These are phyloP conservation scores for Aegotheles bennettii DNA, from an alignment of 2,113 vertebrate species.

Conservation along the genomic window DNA sequence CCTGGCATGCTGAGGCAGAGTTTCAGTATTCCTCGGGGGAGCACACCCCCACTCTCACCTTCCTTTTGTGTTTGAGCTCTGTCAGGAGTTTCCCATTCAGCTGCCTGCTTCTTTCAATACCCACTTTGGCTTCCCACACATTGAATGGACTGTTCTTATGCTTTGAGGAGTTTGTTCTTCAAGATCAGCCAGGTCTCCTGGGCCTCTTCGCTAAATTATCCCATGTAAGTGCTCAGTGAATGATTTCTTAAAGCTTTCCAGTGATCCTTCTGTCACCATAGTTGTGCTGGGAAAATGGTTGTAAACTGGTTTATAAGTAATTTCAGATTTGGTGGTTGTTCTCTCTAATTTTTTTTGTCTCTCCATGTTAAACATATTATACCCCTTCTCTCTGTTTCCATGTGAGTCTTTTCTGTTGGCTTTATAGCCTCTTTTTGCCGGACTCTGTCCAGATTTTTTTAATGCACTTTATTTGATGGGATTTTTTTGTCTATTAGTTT, in stretches of 20 bases:
- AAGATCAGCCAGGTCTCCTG: slow-evolving; percentile 39
- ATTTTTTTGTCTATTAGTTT: background rate
- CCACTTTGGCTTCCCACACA: background rate
- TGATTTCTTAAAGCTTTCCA: slow-evolving; percentile 50
- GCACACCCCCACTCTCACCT: background rate
- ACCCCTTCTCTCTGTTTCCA: background rate
- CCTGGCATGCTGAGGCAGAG: background rate
- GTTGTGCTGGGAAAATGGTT: slow-evolving; percentile 22
- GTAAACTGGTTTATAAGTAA: slow-evolving; percentile 31
- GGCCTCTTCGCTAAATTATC: slow-evolving; percentile 26
- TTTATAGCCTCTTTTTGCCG: background rate
- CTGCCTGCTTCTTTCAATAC: background rate
- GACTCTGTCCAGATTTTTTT: background rate
- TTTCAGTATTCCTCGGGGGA: background rate
- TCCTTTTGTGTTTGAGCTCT: slow-evolving; percentile 18
- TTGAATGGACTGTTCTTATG: background rate
- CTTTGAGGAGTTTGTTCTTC: slow-evolving; percentile 38
- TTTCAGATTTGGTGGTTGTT: slow-evolving; percentile 32
- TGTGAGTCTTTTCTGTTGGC: background rate
- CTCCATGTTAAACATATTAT: slow-evolving; percentile 1
- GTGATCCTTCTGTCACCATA: slow-evolving; percentile 46
- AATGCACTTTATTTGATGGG: background rate
- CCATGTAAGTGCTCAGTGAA: slow-evolving; percentile 39
- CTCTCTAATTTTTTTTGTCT: slow-evolving; percentile 33
- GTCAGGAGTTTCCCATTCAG: slow-evolving; percentile 19